Base-by-base conservation (phyloP, 2,113 vertebrate species). In the Amblyornis subalaris region DNA sequence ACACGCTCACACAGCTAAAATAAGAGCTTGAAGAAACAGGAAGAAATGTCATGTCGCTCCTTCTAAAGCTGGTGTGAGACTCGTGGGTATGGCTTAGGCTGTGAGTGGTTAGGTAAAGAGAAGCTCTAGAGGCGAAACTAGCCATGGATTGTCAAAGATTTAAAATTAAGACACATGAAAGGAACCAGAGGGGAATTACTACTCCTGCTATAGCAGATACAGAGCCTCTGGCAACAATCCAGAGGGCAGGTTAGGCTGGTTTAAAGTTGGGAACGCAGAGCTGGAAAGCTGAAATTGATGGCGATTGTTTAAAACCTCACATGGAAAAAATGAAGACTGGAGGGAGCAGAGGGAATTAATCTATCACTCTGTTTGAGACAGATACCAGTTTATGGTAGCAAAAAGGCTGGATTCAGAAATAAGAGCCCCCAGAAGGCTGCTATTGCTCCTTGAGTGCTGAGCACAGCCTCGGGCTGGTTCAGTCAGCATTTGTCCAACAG, bases 21-120 rank as follows among this genome's bases (percentile, higher is more conserved):
- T 57, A 85, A 89, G 73, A 89, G 35, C 65, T 66, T 45, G 69
- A 74, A 65, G 76, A 48, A 89, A 76, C 25, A 53, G 58, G n/a
- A 81, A 57, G 42, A 48, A 78, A 62, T 19, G 21, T 25, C 45
- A 77, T n/a, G 61, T 74, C 61, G 26, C 55, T 86, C 61, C 50
- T 78, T 5, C 65, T 57, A 51, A 62, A 89, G 33, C 60, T 70
- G 36, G 33, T 20, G 17, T 31, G 45, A 83, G 48, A 55, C 47
- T 58, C 5, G 1, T 6, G 26, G 25, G 9, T 62, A n/a, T 28
- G 78, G 51, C 29, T 57, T 17, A 35, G 54, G 55, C 65, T 87
- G 70, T 16, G 40, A 26, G 35, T 70, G n/a, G 25, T 33, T 73
- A 85, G 45, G 42, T 4, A 70, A 61, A 58, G 66, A 71, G 22